Conservation (phyloP, 2,888 invertebrate genomes). For the Eilema griseolum region DNA sequence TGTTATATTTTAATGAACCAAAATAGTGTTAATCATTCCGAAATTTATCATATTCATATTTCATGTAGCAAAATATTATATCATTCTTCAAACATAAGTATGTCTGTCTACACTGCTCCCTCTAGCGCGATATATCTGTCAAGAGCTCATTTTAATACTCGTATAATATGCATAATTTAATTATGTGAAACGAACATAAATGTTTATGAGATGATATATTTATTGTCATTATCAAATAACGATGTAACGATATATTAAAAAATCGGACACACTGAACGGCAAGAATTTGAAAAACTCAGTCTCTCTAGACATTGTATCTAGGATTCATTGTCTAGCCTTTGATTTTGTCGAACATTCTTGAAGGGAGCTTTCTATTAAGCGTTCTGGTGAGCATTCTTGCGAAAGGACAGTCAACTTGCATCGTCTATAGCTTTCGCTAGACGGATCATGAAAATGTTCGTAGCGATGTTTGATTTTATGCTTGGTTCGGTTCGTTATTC, state of each 20-base stretch:
- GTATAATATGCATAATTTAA: slow-evolving; percentile 45
- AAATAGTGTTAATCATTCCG: slow-evolving; percentile 4
- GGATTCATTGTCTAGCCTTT: too few relatives aligned
- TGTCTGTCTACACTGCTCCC: not conserved
- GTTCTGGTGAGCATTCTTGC: too few relatives aligned
- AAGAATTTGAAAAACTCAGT: not conserved
- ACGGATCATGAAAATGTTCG: too few relatives aligned
- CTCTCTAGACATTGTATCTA: too few relatives aligned
- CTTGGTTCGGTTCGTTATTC: too few relatives aligned
- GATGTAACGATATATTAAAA: slow-evolving; percentile 12
- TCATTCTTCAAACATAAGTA: not conserved
- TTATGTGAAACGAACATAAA: slow-evolving; percentile 42
- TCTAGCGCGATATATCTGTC: slow-evolving; percentile 29
- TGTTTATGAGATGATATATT: slow-evolving; percentile 49
- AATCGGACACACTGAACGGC: not conserved
- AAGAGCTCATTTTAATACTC: slow-evolving; percentile 31
- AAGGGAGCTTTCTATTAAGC: too few relatives aligned
- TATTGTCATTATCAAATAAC: slow-evolving; percentile 39
- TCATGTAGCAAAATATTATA: slow-evolving; percentile 10
- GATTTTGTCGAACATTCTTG: too few relatives aligned
- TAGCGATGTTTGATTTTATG: too few relatives aligned
- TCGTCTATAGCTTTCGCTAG: too few relatives aligned
- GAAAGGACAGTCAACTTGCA: too few relatives aligned
- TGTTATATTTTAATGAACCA: not conserved
- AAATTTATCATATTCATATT: not conserved